phyloP scores from a whole-genome alignment of 2,888 invertebrate species.

The Petrolisthes cinctipes region DNA sequence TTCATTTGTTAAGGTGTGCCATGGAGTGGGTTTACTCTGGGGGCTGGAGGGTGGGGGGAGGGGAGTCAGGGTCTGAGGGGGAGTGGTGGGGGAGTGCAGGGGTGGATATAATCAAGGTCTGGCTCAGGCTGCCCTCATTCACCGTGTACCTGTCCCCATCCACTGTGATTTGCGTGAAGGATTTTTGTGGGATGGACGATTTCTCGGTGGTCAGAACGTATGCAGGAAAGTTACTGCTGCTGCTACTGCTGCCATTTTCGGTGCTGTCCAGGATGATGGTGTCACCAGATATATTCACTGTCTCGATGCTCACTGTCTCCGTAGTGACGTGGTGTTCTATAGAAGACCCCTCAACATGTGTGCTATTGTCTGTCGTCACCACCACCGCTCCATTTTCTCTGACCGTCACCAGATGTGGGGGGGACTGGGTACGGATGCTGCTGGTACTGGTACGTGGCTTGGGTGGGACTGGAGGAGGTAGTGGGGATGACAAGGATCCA shows the following conservation, averaged over 20 bases:
- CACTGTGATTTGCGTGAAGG: slow-evolving; percentile 57
- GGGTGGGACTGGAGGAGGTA: slow-evolving; percentile 53
- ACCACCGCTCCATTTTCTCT: slow-evolving; percentile 60
- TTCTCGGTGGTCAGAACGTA: slow-evolving; percentile 27
- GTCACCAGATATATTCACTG: slow-evolving; percentile 40
- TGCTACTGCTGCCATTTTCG: slow-evolving; percentile 37
- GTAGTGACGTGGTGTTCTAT: background rate
- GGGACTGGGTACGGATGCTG: slow-evolving; percentile 33
- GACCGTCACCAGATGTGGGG: slow-evolving; percentile 57
- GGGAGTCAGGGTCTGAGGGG: slow-evolving; percentile 46
- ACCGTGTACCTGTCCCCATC: slow-evolving; percentile 55
- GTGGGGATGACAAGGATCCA: slow-evolving; percentile 17
- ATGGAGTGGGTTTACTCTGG: slow-evolving; percentile 30
- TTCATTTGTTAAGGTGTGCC: background rate
- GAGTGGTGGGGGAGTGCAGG: slow-evolving; percentile 34
- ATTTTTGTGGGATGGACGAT: slow-evolving; percentile 52
- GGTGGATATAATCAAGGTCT: slow-evolving; percentile 58
- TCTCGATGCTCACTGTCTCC: slow-evolving; percentile 48
- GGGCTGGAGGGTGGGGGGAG: slow-evolving; percentile 56
- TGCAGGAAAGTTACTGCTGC: slow-evolving; percentile 17
- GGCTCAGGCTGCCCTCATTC: slow-evolving; percentile 54
- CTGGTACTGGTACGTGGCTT: slow-evolving; percentile 21
- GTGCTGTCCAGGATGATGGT: slow-evolving; percentile 41
- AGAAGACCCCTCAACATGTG: slow-evolving; percentile 26
- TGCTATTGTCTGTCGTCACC: slow-evolving; percentile 41